phyloP scores from a whole-genome alignment of 2,888 invertebrate species.

The Anthoptus insignis region DNA sequence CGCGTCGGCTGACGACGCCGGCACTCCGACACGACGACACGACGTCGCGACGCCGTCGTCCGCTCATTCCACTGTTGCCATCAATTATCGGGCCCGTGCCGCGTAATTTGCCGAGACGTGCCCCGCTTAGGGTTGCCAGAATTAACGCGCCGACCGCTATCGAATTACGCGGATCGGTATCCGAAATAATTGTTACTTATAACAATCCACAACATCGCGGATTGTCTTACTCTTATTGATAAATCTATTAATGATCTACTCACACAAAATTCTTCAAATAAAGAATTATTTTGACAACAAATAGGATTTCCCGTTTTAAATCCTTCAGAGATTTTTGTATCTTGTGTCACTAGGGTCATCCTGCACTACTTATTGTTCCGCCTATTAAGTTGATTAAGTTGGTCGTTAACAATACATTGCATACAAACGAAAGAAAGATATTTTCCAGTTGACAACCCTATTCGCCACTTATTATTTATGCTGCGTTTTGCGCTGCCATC shows the following conservation, averaged over 20 bases:
- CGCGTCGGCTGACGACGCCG: neutral
- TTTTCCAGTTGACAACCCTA: slow-evolving; percentile 4
- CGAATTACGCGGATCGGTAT: slow-evolving; percentile 2
- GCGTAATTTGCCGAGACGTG: slow-evolving; percentile 80
- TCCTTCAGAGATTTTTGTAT: too few species aligned
- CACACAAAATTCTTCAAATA: too few species aligned
- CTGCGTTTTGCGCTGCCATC: slow-evolving; percentile 27
- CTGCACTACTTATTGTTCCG: too few species aligned
- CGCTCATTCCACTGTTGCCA: slow-evolving; percentile 59
- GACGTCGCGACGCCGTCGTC: slow-evolving; percentile 44
- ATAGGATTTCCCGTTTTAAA: too few species aligned
- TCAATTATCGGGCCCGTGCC: slow-evolving; percentile 65
- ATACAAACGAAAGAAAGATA: too few species aligned
- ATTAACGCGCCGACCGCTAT: neutral
- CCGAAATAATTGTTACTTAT: neutral
- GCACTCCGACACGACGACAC: neutral
- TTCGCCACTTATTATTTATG: slow-evolving; percentile 26
- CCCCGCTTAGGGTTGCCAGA: slow-evolving; percentile 60
- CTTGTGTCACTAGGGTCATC: too few species aligned
- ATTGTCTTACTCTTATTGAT: neutral
- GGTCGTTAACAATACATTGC: too few species aligned
- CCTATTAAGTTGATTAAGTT: too few species aligned
- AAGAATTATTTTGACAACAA: too few species aligned
- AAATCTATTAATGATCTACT: too few species aligned
- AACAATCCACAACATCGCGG: neutral